These are phyloP conservation scores for Trachurus trachurus DNA, from an alignment of 2,797 vertebrate genomes.

Conservation along the genomic window DNA sequence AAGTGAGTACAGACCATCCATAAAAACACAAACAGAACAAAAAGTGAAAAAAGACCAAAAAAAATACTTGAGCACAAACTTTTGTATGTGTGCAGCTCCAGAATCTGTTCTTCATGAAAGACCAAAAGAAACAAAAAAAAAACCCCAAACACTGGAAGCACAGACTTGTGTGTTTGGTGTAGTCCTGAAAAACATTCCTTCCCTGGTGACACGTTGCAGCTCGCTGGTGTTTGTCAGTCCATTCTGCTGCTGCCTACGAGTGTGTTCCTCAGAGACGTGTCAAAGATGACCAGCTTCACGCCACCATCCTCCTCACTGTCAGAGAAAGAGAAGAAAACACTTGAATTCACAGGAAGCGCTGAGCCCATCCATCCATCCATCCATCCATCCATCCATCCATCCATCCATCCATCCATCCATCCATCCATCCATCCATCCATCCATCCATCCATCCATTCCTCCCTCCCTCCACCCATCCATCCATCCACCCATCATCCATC, in stretches of 20 bases:
- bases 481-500: no score
- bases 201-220: not conserved
- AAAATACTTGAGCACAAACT: constrained; percentile 5
- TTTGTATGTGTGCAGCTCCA: not conserved
- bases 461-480: no score
- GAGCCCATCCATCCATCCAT: no score
- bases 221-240: constrained; percentile 12
- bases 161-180: constrained; percentile 11
- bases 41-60: constrained; percentile 11
- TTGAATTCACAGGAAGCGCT: not conserved
- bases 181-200: constrained; percentile 12
- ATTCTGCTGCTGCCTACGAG: not conserved
- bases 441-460: no score
- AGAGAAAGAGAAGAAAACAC: constrained; percentile 12
- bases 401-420: no score
- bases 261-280: constrained; percentile 4
- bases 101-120: constrained; percentile 15
- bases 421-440: no score
- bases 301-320: constrained; percentile 43
- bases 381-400: no score
- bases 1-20: not conserved
- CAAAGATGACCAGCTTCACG: constrained; percentile 24
- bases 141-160: constrained; percentile 4
- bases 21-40: constrained; percentile 12
- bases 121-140: constrained; percentile 24